phyloP scores from a whole-genome alignment of 1,140 invertebrate species.

The Euura lappo region DNA sequence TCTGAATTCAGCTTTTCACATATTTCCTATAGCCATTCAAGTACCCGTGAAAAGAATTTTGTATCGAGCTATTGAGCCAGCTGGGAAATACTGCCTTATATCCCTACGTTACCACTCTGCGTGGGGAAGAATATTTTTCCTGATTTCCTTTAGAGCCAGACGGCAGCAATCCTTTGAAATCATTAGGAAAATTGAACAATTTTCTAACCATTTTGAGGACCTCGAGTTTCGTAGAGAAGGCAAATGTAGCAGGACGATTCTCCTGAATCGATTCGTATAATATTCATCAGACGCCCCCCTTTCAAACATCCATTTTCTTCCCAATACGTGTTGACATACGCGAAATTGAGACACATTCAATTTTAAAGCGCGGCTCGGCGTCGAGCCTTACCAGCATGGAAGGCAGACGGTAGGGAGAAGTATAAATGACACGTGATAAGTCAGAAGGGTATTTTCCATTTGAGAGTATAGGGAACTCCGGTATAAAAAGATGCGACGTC shows the following conservation, averaged over 20 bases:
- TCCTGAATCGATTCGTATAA: neutral
- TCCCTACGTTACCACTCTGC: neutral
- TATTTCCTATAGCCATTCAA: constrained; percentile 60
- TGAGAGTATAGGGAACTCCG: constrained; percentile 1
- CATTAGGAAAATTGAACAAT: neutral
- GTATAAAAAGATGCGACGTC: constrained; percentile 3
- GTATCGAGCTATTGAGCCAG: constrained; percentile 59
- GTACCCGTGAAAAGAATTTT: constrained; percentile 59
- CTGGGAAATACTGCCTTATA: constrained; percentile 18
- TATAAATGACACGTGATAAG: constrained; percentile 10
- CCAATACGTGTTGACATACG: constrained; percentile 46
- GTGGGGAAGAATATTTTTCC: neutral
- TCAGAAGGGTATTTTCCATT: constrained; percentile 5
- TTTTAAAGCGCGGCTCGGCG: constrained; percentile 32
- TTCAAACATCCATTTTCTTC: constrained; percentile 5
- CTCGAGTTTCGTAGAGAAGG: no score
- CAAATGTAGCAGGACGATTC: neutral
- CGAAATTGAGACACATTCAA: constrained; percentile 48
- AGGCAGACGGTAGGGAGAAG: constrained; percentile 27
- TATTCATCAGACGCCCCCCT: constrained; percentile 1
- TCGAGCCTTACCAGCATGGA: constrained; percentile 9
- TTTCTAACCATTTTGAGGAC: no score
- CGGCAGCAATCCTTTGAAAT: neutral
- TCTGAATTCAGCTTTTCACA: constrained; percentile 51
- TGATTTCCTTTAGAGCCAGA: neutral